Evolutionary conservation across 2,797 vertebrate species (phyloP), one percentile per base, ranked within the genome.

Genomic region (Buphagus erythrorhynchus): DNA sequence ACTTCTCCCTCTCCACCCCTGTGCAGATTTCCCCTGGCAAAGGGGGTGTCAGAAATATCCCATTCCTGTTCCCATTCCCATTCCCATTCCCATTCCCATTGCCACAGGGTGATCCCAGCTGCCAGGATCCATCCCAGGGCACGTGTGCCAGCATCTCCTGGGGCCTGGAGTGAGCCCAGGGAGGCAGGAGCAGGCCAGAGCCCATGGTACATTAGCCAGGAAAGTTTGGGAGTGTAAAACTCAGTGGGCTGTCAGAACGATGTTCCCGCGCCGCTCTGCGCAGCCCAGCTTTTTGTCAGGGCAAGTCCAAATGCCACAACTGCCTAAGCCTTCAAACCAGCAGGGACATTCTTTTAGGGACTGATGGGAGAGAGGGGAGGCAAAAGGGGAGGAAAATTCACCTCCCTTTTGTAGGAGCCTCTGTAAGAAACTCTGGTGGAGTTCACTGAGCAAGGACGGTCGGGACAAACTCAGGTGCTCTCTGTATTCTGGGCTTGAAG

Each of bases 171-270:
- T 36, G 57, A 66, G 71, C 67, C 1, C 3, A 7, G 42, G 35
- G 83, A 51, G 42, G 57, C 49, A 16, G 52, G 79, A 68, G 75
- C 77, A 28, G 72, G 8, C 38, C 5, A 3, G 25, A 22, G 76
- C 55, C 81, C 91, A 72, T 0, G 92, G 31, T 89, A 55, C 90
- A 80, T 95, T 95, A 93, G 49, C 31, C 88, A 93, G 86, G 57
- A 25, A 65, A 38, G 82, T 93, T 49, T 40, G 92, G 88, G 42
- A 68, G 72, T 20, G 58, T 35, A 14, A 35, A 88, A 89, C 79
- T 86, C 93, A 83, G 11, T 48, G 94, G 94, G 89, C 93, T 96
- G 96, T 97, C 96, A 96, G 83, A 96, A 67, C 67, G 18, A 97
- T 96, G 91, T 94, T 93, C 89, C 89, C 21, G 73, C 31, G 0